phyloP scores from a whole-genome alignment of 2,797 vertebrate species.

The Scleropages formosus region DNA sequence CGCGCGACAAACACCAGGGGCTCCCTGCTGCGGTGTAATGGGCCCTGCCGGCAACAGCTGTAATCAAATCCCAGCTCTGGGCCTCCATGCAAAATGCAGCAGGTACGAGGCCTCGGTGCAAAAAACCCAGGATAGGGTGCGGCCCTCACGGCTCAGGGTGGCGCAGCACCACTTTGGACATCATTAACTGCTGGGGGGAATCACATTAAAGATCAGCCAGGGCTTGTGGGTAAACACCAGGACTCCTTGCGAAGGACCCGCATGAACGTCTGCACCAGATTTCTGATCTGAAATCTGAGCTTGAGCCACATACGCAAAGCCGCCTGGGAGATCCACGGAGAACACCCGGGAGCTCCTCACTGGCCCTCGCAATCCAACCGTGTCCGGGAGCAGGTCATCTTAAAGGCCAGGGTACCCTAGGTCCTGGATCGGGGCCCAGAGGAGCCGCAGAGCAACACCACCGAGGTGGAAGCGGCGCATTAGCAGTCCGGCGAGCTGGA shows the following conservation, averaged over 20 bases:
- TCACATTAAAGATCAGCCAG: not conserved
- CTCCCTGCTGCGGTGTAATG: constrained; percentile 40
- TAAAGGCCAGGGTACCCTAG: not conserved
- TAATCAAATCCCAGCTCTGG: constrained; percentile 63
- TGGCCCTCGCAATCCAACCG: not conserved
- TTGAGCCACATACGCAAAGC: no score
- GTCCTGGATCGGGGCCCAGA: not conserved
- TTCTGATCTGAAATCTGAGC: no score
- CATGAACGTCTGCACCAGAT: no score
- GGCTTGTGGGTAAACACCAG: no score
- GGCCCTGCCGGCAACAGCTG: constrained; percentile 44
- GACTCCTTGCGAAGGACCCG: no score
- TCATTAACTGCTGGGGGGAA: no score
- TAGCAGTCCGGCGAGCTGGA: not conserved
- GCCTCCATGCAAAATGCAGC: constrained; percentile 35
- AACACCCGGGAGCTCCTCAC: no score
- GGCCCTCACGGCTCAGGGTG: not conserved
- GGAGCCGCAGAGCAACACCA: not conserved
- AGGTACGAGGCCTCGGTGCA: no score
- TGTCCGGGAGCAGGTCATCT: not conserved
- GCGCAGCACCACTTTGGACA: not conserved
- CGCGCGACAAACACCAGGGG: constrained; percentile 36
- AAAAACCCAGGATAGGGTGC: not conserved
- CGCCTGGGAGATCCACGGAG: no score
- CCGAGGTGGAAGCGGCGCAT: not conserved